These are phyloP conservation scores for Montipora sp. DNA, from an alignment of 64 coral and sea anemone species.

Conservation along the genomic window DNA sequence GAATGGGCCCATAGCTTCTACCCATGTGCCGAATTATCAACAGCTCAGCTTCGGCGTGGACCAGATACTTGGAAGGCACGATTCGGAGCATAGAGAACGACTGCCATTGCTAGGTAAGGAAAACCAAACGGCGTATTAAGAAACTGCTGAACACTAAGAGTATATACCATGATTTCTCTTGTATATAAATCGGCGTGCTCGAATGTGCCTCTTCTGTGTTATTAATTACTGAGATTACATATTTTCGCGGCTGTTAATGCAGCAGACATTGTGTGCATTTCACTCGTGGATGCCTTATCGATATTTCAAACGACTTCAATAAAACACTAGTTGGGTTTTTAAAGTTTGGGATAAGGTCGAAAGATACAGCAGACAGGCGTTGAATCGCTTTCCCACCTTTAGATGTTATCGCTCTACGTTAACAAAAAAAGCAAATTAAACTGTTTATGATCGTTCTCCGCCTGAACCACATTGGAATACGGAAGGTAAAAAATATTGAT, in stretches of 20 bases:
- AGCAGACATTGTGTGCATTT: slow-evolving; percentile 34
- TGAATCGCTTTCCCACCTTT: background rate
- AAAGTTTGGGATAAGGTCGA: background rate
- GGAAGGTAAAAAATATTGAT: background rate
- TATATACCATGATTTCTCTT: too few relatives aligned
- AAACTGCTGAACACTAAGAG: background rate
- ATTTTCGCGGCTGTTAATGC: background rate
- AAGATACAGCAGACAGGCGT: background rate
- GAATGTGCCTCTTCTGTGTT: background rate
- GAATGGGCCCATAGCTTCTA: background rate
- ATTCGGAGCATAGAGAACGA: slow-evolving; percentile 26
- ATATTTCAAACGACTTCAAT: slow-evolving; percentile 6
- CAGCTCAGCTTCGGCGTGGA: slow-evolving; percentile 43
- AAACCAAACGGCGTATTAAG: background rate
- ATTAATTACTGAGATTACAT: slow-evolving; percentile 2
- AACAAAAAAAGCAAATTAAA: slow-evolving; percentile 13
- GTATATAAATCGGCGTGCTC: background rate
- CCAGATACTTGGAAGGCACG: slow-evolving; percentile 25
- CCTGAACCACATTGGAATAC: background rate
- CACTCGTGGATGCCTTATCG: slow-evolving; percentile 1
- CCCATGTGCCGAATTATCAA: slow-evolving; percentile 45
- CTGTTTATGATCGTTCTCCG: background rate
- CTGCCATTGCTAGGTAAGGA: slow-evolving; percentile 29
- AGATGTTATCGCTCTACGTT: slow-evolving; percentile 35
- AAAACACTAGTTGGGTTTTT: background rate